These are phyloP conservation scores for Epicauta chinensis DNA, from an alignment of 1,140 invertebrate species.

Conservation along the genomic window DNA sequence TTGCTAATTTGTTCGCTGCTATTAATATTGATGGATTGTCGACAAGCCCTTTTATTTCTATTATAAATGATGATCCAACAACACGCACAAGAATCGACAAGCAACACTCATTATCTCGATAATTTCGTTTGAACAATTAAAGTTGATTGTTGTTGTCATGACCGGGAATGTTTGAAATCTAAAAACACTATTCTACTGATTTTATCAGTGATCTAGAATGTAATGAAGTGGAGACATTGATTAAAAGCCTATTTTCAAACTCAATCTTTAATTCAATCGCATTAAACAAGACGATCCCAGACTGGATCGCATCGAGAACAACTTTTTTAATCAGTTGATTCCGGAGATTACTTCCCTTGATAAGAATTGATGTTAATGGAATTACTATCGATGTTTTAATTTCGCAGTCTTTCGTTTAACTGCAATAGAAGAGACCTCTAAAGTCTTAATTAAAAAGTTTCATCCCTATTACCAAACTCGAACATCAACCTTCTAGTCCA, in stretches of 20 bases:
- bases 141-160: no score
- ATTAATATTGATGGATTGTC: no score
- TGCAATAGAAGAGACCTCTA: slow-evolving; percentile 1
- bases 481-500: no score
- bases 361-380: slow-evolving; percentile 42
- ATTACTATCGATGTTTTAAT: slow-evolving; percentile 42
- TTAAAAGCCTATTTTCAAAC: slow-evolving; percentile 38
- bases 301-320: slow-evolving; percentile 32
- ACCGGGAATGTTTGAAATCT: no score
- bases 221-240: slow-evolving; percentile 42
- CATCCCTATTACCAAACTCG: neutral
- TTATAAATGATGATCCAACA: no score
- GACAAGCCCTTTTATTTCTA: no score
- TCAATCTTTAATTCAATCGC: slow-evolving; percentile 42
- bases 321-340: slow-evolving; percentile 44
- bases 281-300: slow-evolving; percentile 35
- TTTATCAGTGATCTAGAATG: slow-evolving; percentile 35
- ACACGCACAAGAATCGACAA: no score
- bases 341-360: slow-evolving; percentile 39
- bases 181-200: no score
- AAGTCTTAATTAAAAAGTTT: slow-evolving; percentile 36
- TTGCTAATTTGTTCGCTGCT: no score
- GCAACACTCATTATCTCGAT: no score
- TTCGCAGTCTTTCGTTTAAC: slow-evolving; percentile 25
- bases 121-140: no score